Conservation (phyloP, 2,888 invertebrate genomes). For the Drosophila glabriapex region DNA sequence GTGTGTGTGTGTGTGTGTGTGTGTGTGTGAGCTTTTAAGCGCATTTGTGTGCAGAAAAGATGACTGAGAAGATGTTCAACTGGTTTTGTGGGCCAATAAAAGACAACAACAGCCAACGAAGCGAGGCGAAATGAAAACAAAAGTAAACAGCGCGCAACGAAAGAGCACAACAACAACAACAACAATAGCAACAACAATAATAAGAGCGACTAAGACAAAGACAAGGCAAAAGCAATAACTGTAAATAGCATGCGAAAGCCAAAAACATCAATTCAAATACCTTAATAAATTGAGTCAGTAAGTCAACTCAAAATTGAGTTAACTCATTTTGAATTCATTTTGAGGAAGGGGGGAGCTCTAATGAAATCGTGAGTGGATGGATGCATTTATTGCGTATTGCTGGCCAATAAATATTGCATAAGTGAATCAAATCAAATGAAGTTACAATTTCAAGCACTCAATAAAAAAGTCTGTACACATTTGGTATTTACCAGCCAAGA, state of each 20-base stretch:
- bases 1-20: constrained; percentile 3
- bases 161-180: constrained; percentile 37
- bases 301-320: constrained; percentile 61
- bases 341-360: constrained; percentile 3
- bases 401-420: constrained; percentile 24
- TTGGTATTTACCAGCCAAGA: background rate
- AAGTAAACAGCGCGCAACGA: constrained; percentile 67
- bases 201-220: constrained; percentile 11
- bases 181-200: constrained; percentile 31
- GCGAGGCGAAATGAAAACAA: constrained; percentile 55
- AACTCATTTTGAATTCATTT: constrained; percentile 16
- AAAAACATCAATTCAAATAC: constrained; percentile 43
- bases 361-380: constrained; percentile 29
- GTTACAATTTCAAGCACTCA: background rate
- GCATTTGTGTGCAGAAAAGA: constrained; percentile 28
- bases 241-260: constrained; percentile 40
- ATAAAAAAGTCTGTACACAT: background rate
- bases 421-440: constrained; percentile 16
- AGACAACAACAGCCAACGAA: constrained; percentile 47
- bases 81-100: constrained; percentile 72
- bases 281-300: constrained; percentile 68
- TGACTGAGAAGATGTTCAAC: constrained; percentile 70
- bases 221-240: constrained; percentile 28
- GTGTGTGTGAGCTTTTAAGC: constrained; percentile 5
- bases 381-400: constrained; percentile 20